Evolutionary conservation across 37 sponge, comb jelly and placozoan species (phyloP), one percentile per base, ranked within the genome.

Genomic region (Beroe ovata): DNA sequence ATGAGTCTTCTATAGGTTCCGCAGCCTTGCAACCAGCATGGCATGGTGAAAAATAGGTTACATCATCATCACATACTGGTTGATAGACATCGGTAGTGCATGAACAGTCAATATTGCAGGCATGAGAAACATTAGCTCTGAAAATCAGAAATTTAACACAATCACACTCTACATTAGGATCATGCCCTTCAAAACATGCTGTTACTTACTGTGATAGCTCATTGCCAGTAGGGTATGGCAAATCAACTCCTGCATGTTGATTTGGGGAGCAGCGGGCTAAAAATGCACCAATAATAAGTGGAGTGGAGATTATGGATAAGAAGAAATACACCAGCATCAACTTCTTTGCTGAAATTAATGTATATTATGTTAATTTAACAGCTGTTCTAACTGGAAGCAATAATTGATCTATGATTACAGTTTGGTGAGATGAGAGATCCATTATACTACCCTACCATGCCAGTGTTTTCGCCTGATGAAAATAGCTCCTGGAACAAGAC

Each of bases 11-110:
- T 6, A n/a, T 11, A 47, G 54, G 11, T 47, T 77, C 84, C 0
- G 41, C 84, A 3, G 39, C 84, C 28, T 21, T 42, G 22, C 84
- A 77, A 3, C 84, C 84, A 77, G 84, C 84, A 23, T 77, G 84
- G 22, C 84, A 77, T 25, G 84, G 84, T 36, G 84, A 77, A 40
- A 77, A 77, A 54, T 39, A 77, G 47, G 84, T 77, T 0, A 77
- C 28, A 20, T 42, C 38, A n/a, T 54, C 84, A 77, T 77, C 84
- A 77, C 84, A 77, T 1, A 77, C 84, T 19, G 84, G 84, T 29
- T 77, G 84, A 26, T 77, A 77, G 84, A 77, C 20, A 8, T 42
- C 41, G 2, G 84, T 77, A 19, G 84, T 77, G 29, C 84, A 77
- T 4, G 84, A 30, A 19, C 84, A 77, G 54, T 77, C 84, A n/a